phyloP scores from a whole-genome alignment of 2,888 invertebrate species.

The Molanna angustata region DNA sequence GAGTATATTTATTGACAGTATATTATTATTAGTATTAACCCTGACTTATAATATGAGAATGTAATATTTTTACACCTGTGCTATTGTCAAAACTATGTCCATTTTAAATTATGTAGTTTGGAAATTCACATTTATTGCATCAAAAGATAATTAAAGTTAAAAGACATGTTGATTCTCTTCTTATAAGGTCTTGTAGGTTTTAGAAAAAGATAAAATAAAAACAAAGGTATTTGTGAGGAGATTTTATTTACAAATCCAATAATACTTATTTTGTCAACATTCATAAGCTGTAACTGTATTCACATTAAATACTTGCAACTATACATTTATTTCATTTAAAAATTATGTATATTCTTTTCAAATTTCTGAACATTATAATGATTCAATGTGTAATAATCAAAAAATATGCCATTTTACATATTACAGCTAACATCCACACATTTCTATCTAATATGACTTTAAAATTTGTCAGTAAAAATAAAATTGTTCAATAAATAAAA shows the following conservation, averaged over 20 bases:
- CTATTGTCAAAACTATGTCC: too few relatives aligned
- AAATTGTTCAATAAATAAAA: constrained; percentile 4
- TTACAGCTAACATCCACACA: constrained; percentile 26
- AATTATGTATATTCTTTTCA: not conserved
- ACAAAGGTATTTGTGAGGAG: too few relatives aligned
- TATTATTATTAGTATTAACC: too few relatives aligned
- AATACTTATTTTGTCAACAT: constrained; percentile 22
- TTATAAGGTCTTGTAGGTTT: too few relatives aligned
- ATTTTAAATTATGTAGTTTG: too few relatives aligned
- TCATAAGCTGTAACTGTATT: constrained; percentile 19
- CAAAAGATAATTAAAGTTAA: too few relatives aligned
- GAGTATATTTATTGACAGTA: too few relatives aligned
- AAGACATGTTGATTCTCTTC: too few relatives aligned
- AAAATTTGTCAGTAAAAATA: constrained; percentile 4
- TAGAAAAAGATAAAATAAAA: too few relatives aligned
- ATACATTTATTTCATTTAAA: constrained; percentile 11
- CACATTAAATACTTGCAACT: constrained; percentile 11
- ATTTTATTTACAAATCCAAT: constrained; percentile 18
- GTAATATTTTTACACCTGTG: too few relatives aligned
- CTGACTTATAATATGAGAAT: too few relatives aligned
- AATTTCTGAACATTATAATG: not conserved
- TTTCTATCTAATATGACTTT: constrained; percentile 19
- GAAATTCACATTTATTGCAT: too few relatives aligned
- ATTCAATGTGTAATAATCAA: not conserved
- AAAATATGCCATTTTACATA: constrained; percentile 13